These are phyloP conservation scores for Alligator sinensis DNA, from an alignment of 2,113 vertebrate species.

Conservation along the genomic window DNA sequence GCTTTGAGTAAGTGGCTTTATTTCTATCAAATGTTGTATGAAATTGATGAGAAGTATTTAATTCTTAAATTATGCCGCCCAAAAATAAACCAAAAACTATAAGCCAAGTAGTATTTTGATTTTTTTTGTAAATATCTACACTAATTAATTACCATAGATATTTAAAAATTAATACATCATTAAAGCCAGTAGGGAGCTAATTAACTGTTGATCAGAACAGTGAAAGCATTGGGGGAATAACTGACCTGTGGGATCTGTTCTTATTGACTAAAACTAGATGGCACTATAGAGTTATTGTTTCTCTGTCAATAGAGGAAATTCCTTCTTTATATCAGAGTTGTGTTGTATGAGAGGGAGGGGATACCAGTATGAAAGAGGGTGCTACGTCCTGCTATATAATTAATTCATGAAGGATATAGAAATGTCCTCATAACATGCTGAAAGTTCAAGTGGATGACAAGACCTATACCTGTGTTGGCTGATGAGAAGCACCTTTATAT, in stretches of 20 bases:
- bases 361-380: neutral
- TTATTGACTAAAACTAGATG: neutral
- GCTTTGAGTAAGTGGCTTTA: neutral
- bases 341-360: neutral
- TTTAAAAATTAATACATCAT: accelerated
- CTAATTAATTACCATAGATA: neutral
- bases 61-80: neutral
- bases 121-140: neutral
- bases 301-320: too few relatives aligned
- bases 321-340: neutral
- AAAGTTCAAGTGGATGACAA: slow-evolving; percentile 33
- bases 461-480: slow-evolving; percentile 53
- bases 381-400: neutral
- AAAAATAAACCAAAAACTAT: neutral
- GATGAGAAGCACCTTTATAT: slow-evolving; percentile 36
- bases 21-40: neutral
- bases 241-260: neutral
- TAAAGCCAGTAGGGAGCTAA: neutral
- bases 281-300: neutral
- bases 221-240: neutral
- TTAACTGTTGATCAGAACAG: neutral
- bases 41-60: neutral
- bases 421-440: neutral
- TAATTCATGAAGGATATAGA: neutral
- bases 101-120: neutral